Base-by-base conservation (phyloP, 1,140 invertebrate species). In the Drosophila nasuta region DNA sequence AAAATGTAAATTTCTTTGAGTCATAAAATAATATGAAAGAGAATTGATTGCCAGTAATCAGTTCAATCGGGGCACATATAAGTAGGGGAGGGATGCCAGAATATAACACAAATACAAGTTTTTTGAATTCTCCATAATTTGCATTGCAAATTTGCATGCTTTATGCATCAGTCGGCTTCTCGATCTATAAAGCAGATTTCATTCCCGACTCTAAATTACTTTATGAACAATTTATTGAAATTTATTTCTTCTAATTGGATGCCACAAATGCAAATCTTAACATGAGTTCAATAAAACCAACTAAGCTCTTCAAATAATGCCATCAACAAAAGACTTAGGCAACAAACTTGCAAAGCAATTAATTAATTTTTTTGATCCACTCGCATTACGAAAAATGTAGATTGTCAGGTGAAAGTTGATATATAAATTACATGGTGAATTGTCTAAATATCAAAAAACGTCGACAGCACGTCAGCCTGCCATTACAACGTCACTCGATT, bases 381-480 rank as follows among this genome's bases (percentile, higher is more conserved):
- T 54, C 20, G 20, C 33, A 51, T 35, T 63, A n/a, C n/a, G 48
- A 49, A 25, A 49, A 25, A 49, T 17, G 15, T 6, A 49, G 38
- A 52, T 81, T 80, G 60, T 54, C 68, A 46, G 59, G 83, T 77
- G 83, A 87, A 87, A 87, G 83, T 79, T 69, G 38, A 11, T 46
- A 60, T 54, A 54, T 45, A 64, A 75, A 75, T 69, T 30, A 30
- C 68, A 64, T 59, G 25, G 72, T 6, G 72, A 78, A 82, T 86
- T 77, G 82, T 82, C 82, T 77, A 77, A 80, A 78, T 83, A 77
- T 80, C 71, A 51, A 87, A 51, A 87, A 82, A 73, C 25, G 79
- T 66, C 71, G 46, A 17, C 63, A 43, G 54, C 59, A 76, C 63
- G 57, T 71, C 76, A 69, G 4, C 35, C 10, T 38, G 35, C 46